Conservation (phyloP, 2,797 vertebrate species). For the Onychomys leucogaster region DNA sequence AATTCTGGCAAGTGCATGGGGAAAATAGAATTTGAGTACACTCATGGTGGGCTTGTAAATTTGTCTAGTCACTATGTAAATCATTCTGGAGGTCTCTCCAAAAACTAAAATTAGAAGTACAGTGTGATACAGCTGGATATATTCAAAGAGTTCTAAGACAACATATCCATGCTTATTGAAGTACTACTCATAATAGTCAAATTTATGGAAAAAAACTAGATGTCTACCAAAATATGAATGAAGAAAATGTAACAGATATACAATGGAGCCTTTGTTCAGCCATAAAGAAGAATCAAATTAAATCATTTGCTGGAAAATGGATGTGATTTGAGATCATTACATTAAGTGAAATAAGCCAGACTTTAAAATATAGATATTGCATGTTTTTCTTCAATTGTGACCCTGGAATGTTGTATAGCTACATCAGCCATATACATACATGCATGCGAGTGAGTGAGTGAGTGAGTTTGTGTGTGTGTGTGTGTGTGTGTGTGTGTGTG, state of each 20-base stretch:
- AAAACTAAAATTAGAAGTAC: neutral
- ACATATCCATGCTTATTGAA: neutral
- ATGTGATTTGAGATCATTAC: neutral
- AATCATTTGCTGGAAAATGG: neutral
- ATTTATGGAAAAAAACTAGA: neutral
- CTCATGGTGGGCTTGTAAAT: neutral
- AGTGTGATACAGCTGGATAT: neutral
- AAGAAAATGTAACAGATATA: neutral
- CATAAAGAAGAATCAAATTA: neutral
- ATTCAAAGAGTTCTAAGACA: neutral
- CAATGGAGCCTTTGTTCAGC: neutral
- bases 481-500: neutral
- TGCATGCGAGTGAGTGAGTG: neutral
- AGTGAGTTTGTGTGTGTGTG: neutral
- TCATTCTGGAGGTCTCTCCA: neutral
- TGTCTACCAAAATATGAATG: neutral
- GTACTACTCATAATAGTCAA: neutral
- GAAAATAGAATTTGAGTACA: neutral
- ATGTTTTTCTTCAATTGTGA: neutral
- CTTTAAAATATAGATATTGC: neutral
- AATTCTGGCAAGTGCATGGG: neutral
- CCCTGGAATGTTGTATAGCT: neutral
- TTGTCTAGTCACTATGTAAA: neutral
- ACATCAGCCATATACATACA: neutral
- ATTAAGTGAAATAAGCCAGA: neutral